These are phyloP conservation scores for Chlorocebus sabaeus DNA, from an alignment of 2,113 vertebrate species.

Conservation along the genomic window DNA sequence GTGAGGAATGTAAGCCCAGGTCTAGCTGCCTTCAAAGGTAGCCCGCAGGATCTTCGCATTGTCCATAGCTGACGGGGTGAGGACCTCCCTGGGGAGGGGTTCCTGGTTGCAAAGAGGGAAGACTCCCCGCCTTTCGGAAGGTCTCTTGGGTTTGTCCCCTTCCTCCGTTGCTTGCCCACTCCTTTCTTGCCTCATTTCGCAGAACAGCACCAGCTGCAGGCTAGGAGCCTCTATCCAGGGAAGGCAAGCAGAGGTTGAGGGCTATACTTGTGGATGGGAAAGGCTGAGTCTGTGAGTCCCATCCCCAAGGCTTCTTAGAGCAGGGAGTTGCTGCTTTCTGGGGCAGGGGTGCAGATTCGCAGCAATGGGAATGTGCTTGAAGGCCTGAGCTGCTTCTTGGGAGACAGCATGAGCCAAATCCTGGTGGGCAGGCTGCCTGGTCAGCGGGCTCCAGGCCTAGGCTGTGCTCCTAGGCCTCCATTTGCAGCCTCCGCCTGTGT, in stretches of 20 bases:
- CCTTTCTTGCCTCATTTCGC: not conserved
- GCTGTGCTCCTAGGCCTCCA: not conserved
- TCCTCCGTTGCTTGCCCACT: not conserved
- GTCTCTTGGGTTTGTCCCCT: not conserved
- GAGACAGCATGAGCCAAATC: not conserved
- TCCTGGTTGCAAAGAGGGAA: not conserved
- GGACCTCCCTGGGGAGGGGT: not conserved
- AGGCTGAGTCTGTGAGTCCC: not conserved
- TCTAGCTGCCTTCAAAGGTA: not conserved
- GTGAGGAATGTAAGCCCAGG: not conserved
- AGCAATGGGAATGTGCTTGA: not conserved
- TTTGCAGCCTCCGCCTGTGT: not conserved
- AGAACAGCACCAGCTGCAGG: not conserved
- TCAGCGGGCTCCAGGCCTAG: not conserved
- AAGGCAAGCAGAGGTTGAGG: not conserved
- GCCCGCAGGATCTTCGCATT: not conserved
- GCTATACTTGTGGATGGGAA: not conserved
- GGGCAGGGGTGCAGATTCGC: not conserved
- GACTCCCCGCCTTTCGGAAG: not conserved
- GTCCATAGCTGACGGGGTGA: not conserved
- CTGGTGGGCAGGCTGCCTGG: not conserved
- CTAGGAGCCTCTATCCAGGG: not conserved
- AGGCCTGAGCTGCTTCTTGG: not conserved
- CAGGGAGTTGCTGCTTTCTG: not conserved
- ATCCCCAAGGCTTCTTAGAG: not conserved